Evolutionary conservation across 2,888 invertebrate genomes (phyloP), one percentile per base, ranked within the genome.

Genomic region (Cheilosia scutellata): DNA sequence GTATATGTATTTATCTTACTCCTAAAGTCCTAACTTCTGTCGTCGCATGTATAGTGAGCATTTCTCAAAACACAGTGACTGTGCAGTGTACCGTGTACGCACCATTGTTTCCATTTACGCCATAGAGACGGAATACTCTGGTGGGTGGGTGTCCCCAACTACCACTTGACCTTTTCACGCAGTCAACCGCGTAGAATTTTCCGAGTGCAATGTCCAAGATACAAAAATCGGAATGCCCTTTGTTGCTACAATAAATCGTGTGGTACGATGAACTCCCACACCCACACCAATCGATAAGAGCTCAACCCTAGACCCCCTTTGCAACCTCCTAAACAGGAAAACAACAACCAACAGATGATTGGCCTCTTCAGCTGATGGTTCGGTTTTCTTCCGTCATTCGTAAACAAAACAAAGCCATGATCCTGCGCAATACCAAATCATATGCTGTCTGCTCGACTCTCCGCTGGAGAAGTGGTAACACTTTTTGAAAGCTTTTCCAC

Each of bases 361-460:
- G 20, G 9, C 51, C 16, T 13, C 16, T 44, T 5, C 33, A 33
- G 33, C 33, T 33, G 11, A 20, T 20, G 20, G 31, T 53, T 31
- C 31, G 13, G n/a, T 20, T 27, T 58, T 75, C 57, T 58, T 47
- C 27, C 44, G 1, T 51, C 79, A 68, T 84, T 84, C 79, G 83
- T 84, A 84, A 84, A 84, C 83, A 84, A 84, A 84, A 58, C 31
- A 57, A 31, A 29, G 33, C 2, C 1, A 53, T 4, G 51, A 51
- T 65, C 49, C 37, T 79, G 83, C 83, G 83, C 83, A 65, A 3
- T 53, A 29, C 16, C 7, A 13, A n/a, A 9, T 7, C n/a, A 16
- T 5, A 74, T 25, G 29, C 20, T 37, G 11, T 16, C 11, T 9
- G 1, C 11, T 11, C 9, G 44, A 13, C 42, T 78, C 84, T 79